These are phyloP conservation scores for Rosalia funebris DNA, from an alignment of 2,888 invertebrate species.

Conservation along the genomic window DNA sequence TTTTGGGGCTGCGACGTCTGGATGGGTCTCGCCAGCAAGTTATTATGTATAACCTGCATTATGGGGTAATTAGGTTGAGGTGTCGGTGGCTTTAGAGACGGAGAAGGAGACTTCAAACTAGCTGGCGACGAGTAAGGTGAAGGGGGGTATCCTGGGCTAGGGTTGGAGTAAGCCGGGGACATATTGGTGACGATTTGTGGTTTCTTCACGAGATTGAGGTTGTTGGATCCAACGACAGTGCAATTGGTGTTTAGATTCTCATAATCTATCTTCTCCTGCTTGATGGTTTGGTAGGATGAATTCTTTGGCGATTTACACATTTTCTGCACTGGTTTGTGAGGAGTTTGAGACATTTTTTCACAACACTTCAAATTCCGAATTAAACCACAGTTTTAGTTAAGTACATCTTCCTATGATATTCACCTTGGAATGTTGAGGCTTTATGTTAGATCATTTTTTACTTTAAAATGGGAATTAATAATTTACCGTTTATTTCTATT, in stretches of 20 bases:
- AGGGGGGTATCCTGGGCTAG: slow-evolving; percentile 57
- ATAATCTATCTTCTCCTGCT: slow-evolving; percentile 60
- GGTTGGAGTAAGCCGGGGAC: slow-evolving; percentile 60
- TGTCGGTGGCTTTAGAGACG: slow-evolving; percentile 60
- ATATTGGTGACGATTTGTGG: slow-evolving; percentile 59
- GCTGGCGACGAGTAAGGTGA: slow-evolving; percentile 62
- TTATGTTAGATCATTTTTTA: slow-evolving; percentile 37
- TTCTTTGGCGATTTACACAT: slow-evolving; percentile 65
- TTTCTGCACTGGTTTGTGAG: slow-evolving; percentile 59
- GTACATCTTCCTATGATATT: slow-evolving; percentile 44
- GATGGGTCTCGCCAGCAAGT: slow-evolving; percentile 58
- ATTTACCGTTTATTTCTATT: slow-evolving; percentile 22
- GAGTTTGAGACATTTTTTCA: slow-evolving; percentile 63
- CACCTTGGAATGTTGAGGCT: slow-evolving; percentile 39
- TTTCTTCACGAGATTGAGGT: slow-evolving; percentile 63
- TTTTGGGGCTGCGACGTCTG: slow-evolving; percentile 59
- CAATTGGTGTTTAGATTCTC: slow-evolving; percentile 63
- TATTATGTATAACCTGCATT: slow-evolving; percentile 63
- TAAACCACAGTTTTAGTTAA: slow-evolving; percentile 47
- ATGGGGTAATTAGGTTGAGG: slow-evolving; percentile 62
- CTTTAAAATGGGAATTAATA: slow-evolving; percentile 21
- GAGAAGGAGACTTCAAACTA: slow-evolving; percentile 52
- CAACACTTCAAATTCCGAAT: slow-evolving; percentile 44
- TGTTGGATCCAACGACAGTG: slow-evolving; percentile 64
- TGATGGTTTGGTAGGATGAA: slow-evolving; percentile 51